Percentiles rank a stretch among this genome's conserved stretches.
Conservation (phyloP, 2,113 vertebrate genomes). For the Carollia perspicillata region DNA sequence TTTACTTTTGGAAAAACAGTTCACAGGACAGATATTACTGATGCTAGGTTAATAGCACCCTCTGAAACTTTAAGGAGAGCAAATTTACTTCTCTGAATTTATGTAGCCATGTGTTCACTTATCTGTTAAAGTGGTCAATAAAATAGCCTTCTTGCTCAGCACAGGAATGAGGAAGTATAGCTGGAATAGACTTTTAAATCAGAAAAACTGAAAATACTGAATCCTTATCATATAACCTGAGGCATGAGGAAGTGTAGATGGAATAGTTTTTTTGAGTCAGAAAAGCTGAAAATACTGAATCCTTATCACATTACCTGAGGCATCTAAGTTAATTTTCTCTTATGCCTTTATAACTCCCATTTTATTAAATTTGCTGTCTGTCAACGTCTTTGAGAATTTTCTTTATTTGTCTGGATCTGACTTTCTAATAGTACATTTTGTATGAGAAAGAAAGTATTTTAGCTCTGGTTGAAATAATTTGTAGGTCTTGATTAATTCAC, state of each 20-base stretch:
- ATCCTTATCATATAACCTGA: neutral
- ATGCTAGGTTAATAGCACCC: neutral
- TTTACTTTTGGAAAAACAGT: neutral
- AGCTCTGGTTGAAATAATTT: conserved; percentile 38
- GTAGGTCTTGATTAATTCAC: conserved; percentile 45
- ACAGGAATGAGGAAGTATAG: neutral
- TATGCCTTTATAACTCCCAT: conserved; percentile 49
- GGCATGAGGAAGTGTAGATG: neutral
- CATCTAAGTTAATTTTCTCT: conserved; percentile 63
- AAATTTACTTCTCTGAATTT: conserved; percentile 46
- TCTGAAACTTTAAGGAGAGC: neutral
- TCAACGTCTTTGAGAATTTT: conserved; percentile 48
- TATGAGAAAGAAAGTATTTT: conserved; percentile 19
- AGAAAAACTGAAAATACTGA: neutral
- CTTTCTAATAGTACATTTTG: conserved; percentile 47
- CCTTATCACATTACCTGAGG: conserved; percentile 49
- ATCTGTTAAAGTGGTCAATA: conserved; percentile 27
- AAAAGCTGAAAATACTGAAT: conserved; percentile 52
- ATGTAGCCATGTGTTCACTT: neutral
- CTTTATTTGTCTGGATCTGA: conserved; percentile 59
- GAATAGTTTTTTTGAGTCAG: neutral
- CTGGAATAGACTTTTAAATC: neutral
- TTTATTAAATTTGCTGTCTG: conserved; percentile 61
- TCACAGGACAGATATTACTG: neutral
- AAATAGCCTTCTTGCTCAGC: conserved; percentile 12